Evolutionary conservation across 2,888 invertebrate species (phyloP).

Genomic region (Drosophila mimica): DNA sequence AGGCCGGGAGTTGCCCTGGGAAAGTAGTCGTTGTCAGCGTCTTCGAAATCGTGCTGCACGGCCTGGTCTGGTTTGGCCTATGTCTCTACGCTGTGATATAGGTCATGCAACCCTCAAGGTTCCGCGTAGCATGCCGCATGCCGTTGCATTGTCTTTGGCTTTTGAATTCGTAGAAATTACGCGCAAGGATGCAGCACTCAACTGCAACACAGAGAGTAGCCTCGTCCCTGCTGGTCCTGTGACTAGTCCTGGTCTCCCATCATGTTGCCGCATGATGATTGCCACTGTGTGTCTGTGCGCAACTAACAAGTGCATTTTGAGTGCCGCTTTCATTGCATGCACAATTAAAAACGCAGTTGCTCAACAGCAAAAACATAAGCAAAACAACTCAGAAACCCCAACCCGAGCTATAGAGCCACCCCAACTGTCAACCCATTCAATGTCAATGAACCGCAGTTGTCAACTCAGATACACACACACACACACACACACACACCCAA

Average conservation of each 20-base stretch:
- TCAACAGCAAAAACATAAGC: constrained; percentile 40
- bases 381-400: constrained; percentile 17
- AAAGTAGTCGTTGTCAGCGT: constrained; percentile 61
- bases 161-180: constrained; percentile 73
- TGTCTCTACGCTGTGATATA: constrained; percentile 72
- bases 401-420: constrained; percentile 33
- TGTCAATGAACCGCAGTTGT: constrained; percentile 74
- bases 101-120: constrained; percentile 81
- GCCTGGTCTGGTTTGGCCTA: constrained; percentile 21
- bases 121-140: constrained; percentile 51
- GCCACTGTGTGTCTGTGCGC: constrained; percentile 24
- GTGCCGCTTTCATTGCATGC: constrained; percentile 77
- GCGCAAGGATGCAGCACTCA: constrained; percentile 54
- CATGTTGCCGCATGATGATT: constrained; percentile 35
- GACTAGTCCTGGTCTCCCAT: constrained; percentile 24
- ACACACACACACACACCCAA: constrained; percentile 17
- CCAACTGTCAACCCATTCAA: constrained; percentile 68
- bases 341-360: constrained; percentile 80
- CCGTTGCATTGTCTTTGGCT: constrained; percentile 55
- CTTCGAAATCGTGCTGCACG: constrained; percentile 28
- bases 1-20: constrained; percentile 73
- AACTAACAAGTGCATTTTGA: constrained; percentile 69
- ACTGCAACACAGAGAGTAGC: constrained; percentile 57
- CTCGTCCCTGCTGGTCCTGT: constrained; percentile 35
- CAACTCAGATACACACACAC: constrained; percentile 12